These are phyloP conservation scores for Charaxes varanes DNA, from an alignment of 1,140 invertebrate species.

Conservation along the genomic window DNA sequence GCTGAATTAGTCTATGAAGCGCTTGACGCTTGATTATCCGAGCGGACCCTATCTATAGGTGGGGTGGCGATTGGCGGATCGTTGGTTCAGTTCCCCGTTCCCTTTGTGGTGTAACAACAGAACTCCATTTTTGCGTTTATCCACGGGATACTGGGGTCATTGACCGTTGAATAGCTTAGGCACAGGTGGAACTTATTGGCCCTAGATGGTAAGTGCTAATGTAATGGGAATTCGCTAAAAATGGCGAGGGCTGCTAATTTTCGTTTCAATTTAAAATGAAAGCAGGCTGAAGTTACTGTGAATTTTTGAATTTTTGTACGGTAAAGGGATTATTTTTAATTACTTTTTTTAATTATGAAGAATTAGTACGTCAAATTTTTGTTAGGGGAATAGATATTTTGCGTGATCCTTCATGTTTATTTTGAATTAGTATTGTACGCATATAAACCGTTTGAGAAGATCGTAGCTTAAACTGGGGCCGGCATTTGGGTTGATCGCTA, in stretches of 20 bases:
- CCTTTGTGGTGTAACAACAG: constrained; percentile 50
- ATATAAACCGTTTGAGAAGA: too few relatives aligned
- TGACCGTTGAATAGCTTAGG: constrained; percentile 31
- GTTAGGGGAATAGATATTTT: too few relatives aligned
- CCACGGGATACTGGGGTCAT: constrained; percentile 37
- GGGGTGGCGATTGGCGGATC: constrained; percentile 42
- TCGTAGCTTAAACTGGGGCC: too few relatives aligned
- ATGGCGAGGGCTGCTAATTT: background rate
- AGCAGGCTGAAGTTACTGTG: too few relatives aligned
- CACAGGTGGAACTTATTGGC: constrained; percentile 17
- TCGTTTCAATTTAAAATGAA: too few relatives aligned
- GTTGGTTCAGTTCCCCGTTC: constrained; percentile 31
- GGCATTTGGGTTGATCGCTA: too few relatives aligned
- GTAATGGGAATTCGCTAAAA: constrained; percentile 3
- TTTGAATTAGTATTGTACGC: too few relatives aligned
- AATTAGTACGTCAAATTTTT: too few relatives aligned
- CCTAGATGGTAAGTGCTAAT: constrained; percentile 8
- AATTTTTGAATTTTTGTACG: too few relatives aligned
- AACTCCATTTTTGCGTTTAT: constrained; percentile 47
- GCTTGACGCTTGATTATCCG: constrained; percentile 37
- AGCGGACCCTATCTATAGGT: constrained; percentile 51
- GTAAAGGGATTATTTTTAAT: too few relatives aligned
- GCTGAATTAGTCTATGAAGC: constrained; percentile 55
- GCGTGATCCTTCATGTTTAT: too few relatives aligned
- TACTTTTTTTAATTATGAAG: too few relatives aligned